Evolutionary conservation across 1,140 invertebrate genomes (phyloP).

Genomic region (Zaprionus davidi): DNA sequence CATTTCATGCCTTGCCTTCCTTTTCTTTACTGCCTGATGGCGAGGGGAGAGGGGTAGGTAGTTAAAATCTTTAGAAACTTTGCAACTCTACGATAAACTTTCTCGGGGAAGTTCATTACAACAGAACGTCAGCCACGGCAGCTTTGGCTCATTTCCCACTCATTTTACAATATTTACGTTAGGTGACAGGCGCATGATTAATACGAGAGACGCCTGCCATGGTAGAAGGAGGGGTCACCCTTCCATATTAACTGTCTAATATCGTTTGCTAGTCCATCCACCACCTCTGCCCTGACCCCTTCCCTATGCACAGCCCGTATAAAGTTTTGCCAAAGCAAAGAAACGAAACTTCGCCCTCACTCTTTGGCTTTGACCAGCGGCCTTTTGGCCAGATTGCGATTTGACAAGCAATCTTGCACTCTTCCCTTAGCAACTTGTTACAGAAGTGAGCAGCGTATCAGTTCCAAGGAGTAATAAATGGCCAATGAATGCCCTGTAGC

Average conservation of each 20-base stretch:
- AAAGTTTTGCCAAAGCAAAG: constrained; percentile 56
- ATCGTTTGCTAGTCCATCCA: background rate
- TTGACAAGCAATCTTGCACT: constrained; percentile 47
- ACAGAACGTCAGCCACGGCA: constrained; percentile 39
- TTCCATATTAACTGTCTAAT: constrained; percentile 58
- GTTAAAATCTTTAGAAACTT: constrained; percentile 51
- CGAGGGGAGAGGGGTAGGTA: background rate
- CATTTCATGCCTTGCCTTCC: constrained; percentile 28
- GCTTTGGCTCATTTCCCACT: constrained; percentile 67
- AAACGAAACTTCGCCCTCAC: constrained; percentile 58
- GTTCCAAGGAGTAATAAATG: background rate
- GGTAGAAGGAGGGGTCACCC: constrained; percentile 20
- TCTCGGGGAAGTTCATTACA: constrained; percentile 67
- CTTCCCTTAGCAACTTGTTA: background rate
- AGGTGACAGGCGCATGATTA: constrained; percentile 78
- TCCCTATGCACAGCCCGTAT: constrained; percentile 16
- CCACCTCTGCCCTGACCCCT: background rate
- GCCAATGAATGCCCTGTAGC: constrained; percentile 32
- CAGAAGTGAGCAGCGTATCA: constrained; percentile 12
- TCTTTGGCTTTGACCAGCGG: constrained; percentile 60
- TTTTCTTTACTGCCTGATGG: background rate
- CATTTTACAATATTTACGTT: constrained; percentile 77
- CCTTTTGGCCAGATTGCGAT: constrained; percentile 51
- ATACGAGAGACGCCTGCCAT: constrained; percentile 47
- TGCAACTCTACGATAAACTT: constrained; percentile 62